Conservation (phyloP, 2,888 invertebrate genomes). For the Lypha dubia region DNA sequence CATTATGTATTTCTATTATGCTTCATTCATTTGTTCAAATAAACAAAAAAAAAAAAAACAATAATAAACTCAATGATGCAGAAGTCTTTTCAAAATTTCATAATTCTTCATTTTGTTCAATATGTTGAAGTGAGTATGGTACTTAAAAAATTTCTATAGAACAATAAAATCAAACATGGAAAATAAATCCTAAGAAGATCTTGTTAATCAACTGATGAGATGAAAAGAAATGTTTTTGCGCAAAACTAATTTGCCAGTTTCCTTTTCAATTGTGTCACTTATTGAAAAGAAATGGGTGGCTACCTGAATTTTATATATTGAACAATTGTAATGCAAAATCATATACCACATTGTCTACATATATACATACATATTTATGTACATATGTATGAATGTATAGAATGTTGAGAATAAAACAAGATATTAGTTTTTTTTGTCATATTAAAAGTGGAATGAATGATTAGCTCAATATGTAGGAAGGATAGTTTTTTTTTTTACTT, state of each 20-base stretch:
- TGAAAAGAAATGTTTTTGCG: conserved; percentile 58
- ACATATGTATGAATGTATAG: too few relatives aligned
- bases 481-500: too few relatives aligned
- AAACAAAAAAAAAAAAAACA: too few relatives aligned
- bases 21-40: conserved; percentile 41
- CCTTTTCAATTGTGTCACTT: conserved; percentile 37
- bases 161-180: conserved; percentile 15
- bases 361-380: too few relatives aligned
- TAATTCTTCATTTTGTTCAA: conserved; percentile 26
- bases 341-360: neutral
- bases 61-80: conserved; percentile 60
- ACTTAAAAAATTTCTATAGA: conserved; percentile 38
- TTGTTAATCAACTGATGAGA: conserved; percentile 40
- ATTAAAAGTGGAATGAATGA: too few relatives aligned
- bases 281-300: conserved; percentile 59
- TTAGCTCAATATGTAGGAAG: too few relatives aligned
- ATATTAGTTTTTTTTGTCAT: too few relatives aligned
- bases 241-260: conserved; percentile 58
- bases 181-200: conserved; percentile 11
- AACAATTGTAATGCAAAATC: conserved; percentile 15
- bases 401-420: too few relatives aligned
- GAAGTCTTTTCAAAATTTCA: conserved; percentile 51
- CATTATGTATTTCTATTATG: conserved; percentile 13
- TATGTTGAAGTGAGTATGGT: conserved; percentile 12
- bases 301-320: conserved; percentile 51